Base-by-base conservation (phyloP, 2,113 vertebrate genomes). In the Rhea pennata region DNA sequence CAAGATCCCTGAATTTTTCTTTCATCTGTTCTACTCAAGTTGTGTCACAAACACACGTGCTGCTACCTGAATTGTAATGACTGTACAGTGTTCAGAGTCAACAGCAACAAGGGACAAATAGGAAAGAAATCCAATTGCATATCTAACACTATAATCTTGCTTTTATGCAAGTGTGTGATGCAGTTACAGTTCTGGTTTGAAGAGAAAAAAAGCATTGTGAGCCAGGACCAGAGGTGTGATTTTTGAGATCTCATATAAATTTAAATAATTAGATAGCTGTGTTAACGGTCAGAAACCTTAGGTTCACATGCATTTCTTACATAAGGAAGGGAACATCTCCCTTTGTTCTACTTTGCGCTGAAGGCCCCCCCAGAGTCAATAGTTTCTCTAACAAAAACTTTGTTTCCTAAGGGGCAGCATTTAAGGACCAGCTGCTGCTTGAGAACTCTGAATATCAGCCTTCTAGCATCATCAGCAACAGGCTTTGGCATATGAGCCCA, bases 391-490 rank as follows among this genome's bases (percentile, higher is more conserved):
- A 88, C 87, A 82, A 96, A 94, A 96, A 15, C 2, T n/a, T 77
- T 92, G 42, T 89, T 95, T 95, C 95, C 88, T 92, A 65, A 76
- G 84, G 3, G 65, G 74, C 69, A 61, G 50, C 22, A 46, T 5
- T 86, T 94, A 94, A 77, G 85, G 42, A 92, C 39, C 8, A 10
- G 93, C 96, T 13, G 93, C 96, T 13, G 93, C 84, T 79, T n/a
- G 58, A 89, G 87, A 12, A 94, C 77, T 93, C 92, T 36, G 87
- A 90, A 15, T 80, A 27, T 61, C 13, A 82, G 4, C 85, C 50
- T 40, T 19, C 15, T 21, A 48, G 54, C 51, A n/a, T 74, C 73
- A 46, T 88, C 95, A 79, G 94, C 94, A 62, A 90, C 88, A 21
- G 88, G 91, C 96, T 70, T 69, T 62, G 54, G 94, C 93, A 75